Base-by-base conservation (phyloP, 1,140 invertebrate species). In the Drosophila ambigua region DNA sequence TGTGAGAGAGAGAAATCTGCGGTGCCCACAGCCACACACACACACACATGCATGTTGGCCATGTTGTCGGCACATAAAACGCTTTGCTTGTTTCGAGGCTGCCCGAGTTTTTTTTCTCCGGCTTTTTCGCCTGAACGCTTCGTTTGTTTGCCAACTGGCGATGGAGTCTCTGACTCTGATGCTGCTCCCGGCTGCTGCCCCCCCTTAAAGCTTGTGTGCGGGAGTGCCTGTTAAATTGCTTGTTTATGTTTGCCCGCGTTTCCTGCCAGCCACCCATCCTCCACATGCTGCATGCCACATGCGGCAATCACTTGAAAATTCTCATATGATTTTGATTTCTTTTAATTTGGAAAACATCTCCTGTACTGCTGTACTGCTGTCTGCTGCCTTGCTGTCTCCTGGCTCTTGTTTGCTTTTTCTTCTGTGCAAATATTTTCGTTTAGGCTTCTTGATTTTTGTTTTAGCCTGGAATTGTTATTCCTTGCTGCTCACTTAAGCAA, bases 51-150 rank as follows among this genome's bases (percentile, higher is more conserved):
- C 51, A 52, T 44, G 44, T 44, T 61, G 43, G 35, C 35, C 35
- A 39, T 39, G 35, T 64, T 75, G 64, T 71, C 66, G 72, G 72
- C 61, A 79, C 67, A 84, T 85, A 80, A 80, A 85, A 85, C 77
- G 81, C 66, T 85, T 85, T 85, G 77, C 73, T 81, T 83, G 80
- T 77, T 81, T 73, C 68, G 77, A 45, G 67, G 75, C 71, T 67
- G 59, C 46, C 49, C 57, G 65, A 60, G 48, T 52, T 65, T 76
- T 79, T 83, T 55, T 48, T 41, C 50, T 52, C 39, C 45, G 82
- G 83, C 82, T 85, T 85, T 85, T 87, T 80, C 83, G 82, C 83
- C 81, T 87, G 82, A 87, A 87, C 82, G 82, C 82, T 87, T 87
- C 82, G 83, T 82, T 88, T 87, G 82, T 82, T 88, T 87, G 82